Evolutionary conservation across 2,113 vertebrate species (phyloP), one percentile per base, ranked within the genome.

Genomic region (Dascyllus trimaculatus): DNA sequence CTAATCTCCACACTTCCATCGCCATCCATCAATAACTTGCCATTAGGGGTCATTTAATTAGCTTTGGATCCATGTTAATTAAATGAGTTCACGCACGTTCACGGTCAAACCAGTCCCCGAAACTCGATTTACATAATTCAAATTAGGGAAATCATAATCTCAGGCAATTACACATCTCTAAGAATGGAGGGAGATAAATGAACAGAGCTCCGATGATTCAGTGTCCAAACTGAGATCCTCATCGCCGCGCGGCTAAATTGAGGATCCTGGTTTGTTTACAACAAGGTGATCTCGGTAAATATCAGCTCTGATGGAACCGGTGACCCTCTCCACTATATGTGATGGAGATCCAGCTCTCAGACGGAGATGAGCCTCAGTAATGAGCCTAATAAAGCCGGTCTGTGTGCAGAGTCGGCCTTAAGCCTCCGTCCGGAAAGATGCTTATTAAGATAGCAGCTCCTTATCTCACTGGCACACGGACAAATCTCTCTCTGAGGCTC

Each of bases 361-460:
- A 13, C 43, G 4, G 10, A 68, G 78, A 78, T 80, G 40, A 67
- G 64, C 32, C 64, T 54, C 65, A 45, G 57, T 84, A 76, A 85
- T 78, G 82, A 86, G 29, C 64, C 62, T 63, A 85, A 86, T 85
- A 79, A 86, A 86, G 51, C 29, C 40, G 0, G 46, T 54, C 56
- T 88, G 82, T 81, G 82, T 78, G 65, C 71, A 54, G 52, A 81
- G 73, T 51, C 66, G 4, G 84, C 67, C 29, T 81, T 63, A 74
- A 78, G 65, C 78, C 78, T 73, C 75, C 80, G 87, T 88, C 71
- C 49, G 69, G 5, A 78, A 35, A 82, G 84, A 90, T 92, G 43
- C 75, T 84, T 80, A 92, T 94, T 89, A 90, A 90, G 89, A 93
- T 89, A 90, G 38, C 25, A 74, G 73, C 45, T 68, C 43, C 84